phyloP scores from a whole-genome alignment of 2,797 vertebrate species.

The Yasuhikotakia modesta region DNA sequence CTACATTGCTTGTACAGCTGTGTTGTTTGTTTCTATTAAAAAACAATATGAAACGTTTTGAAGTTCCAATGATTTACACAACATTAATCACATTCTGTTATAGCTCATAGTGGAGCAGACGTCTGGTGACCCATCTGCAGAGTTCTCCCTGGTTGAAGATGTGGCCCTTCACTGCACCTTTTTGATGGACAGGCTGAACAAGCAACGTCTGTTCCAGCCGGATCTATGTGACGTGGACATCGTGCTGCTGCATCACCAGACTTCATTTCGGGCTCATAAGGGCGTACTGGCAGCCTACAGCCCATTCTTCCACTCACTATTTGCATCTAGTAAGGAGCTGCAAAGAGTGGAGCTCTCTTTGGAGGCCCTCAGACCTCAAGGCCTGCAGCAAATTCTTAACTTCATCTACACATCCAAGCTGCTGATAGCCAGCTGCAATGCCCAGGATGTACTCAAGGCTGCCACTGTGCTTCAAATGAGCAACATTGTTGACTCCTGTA shows the following conservation, averaged over 20 bases:
- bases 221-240: conserved; percentile 98
- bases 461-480: conserved; percentile 94
- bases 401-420: conserved; percentile 99
- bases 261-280: conserved; percentile 95
- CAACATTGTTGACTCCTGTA: conserved; percentile 92
- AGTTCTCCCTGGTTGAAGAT: conserved; percentile 99
- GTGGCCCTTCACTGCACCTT: conserved; percentile 95
- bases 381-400: conserved; percentile 96
- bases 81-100: conserved; percentile 15
- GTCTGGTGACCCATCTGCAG: conserved; percentile 91
- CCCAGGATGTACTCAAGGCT: conserved; percentile 91
- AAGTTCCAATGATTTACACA: not conserved
- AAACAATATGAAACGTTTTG: not conserved
- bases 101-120: conserved; percentile 99
- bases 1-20: not conserved
- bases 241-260: conserved; percentile 91
- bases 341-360: conserved; percentile 92
- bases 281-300: conserved; percentile 96
- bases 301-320: conserved; percentile 97
- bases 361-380: conserved; percentile 89
- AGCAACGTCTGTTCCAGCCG: conserved; percentile 97
- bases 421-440: conserved; percentile 89
- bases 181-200: conserved; percentile 98
- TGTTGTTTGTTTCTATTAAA: not conserved
- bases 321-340: conserved; percentile 95